Evolutionary conservation across 2,888 invertebrate species (phyloP).

Genomic region (Allophyes oxyacanthae): DNA sequence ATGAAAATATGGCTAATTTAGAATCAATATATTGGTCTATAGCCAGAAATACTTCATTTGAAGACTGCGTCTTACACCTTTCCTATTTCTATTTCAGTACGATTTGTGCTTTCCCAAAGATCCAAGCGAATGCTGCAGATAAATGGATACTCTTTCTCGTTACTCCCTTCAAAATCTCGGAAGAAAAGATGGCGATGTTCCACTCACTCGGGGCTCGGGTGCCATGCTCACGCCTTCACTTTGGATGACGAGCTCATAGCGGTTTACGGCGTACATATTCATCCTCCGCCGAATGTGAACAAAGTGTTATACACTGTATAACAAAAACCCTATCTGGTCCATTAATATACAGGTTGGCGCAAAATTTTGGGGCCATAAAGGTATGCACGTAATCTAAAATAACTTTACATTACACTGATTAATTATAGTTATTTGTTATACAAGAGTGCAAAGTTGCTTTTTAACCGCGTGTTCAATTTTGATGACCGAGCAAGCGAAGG

Average conservation of each 20-base stretch:
- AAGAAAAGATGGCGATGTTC: conserved; percentile 64
- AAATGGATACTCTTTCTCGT: conserved; percentile 63
- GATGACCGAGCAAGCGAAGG: too few species aligned
- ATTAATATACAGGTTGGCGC: too few species aligned
- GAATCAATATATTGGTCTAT: too few species aligned
- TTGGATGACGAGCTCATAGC: conserved; percentile 33
- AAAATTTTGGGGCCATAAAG: too few species aligned
- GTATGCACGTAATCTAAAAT: too few species aligned
- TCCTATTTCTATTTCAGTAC: conserved; percentile 50
- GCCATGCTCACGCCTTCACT: conserved; percentile 61
- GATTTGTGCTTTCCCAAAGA: conserved; percentile 59
- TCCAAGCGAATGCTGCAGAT: conserved; percentile 64
- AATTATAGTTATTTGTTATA: too few species aligned
- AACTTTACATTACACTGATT: too few species aligned
- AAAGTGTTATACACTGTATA: not conserved
- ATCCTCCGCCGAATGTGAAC: conserved; percentile 10
- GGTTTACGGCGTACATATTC: conserved; percentile 28
- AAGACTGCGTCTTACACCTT: conserved; percentile 2
- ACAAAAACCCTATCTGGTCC: too few species aligned
- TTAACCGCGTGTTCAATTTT: too few species aligned
- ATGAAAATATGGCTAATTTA: too few species aligned
- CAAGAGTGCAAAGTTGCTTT: too few species aligned
- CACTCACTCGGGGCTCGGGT: conserved; percentile 60
- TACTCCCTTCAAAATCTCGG: conserved; percentile 18
- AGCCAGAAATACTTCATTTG: too few species aligned